These are phyloP conservation scores for Strigamia maritima DNA, from an alignment of 2,888 invertebrate genomes.

Conservation along the genomic window DNA sequence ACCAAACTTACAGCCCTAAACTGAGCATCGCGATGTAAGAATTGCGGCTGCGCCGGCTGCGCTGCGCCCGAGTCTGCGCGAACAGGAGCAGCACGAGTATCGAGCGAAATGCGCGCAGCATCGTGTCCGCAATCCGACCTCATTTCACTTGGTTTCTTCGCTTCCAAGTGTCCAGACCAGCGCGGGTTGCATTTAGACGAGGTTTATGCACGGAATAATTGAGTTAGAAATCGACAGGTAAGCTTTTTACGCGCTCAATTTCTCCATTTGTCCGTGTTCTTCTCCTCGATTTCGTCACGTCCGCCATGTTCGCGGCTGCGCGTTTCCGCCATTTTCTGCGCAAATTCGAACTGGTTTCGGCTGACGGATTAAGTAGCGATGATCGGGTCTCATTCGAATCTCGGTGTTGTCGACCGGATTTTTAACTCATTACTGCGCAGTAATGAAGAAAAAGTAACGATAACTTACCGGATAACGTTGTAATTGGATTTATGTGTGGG, in stretches of 20 bases:
- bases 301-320: slow-evolving; percentile 43
- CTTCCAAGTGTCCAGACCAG: background rate
- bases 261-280: background rate
- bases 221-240: background rate
- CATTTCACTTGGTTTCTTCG: background rate
- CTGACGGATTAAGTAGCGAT: background rate
- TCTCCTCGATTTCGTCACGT: background rate
- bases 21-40: slow-evolving; percentile 85
- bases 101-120: background rate
- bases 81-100: background rate
- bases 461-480: slow-evolving; percentile 11
- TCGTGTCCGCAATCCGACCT: background rate
- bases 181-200: background rate
- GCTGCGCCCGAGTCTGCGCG: slow-evolving; percentile 97
- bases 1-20: slow-evolving; percentile 48
- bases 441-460: background rate
- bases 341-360: slow-evolving; percentile 40
- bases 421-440: background rate
- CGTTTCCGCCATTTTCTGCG: slow-evolving; percentile 12
- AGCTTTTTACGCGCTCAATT: background rate
- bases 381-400: background rate
- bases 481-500: background rate
- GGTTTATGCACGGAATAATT: background rate
- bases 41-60: slow-evolving; percentile 96
- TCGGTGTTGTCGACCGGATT: background rate